phyloP scores from a whole-genome alignment of 2,797 vertebrate species.

The Erpetoichthys calabaricus region DNA sequence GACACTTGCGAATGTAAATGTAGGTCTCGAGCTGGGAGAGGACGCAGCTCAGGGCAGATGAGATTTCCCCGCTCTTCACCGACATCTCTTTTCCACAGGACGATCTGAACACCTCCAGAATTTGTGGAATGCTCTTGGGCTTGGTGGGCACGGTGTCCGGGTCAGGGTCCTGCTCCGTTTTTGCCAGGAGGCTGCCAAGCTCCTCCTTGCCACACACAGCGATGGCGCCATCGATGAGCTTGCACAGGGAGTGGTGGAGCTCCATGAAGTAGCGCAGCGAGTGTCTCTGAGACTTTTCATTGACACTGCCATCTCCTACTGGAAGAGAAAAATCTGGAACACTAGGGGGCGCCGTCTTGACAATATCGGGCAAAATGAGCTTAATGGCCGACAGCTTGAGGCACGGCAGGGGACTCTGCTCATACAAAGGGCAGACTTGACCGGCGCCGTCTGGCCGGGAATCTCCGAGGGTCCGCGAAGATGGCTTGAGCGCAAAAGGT shows the following conservation, averaged over 20 bases:
- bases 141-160: slow-evolving; percentile 30
- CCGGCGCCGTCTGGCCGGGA: too few relatives aligned
- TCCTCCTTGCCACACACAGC: slow-evolving; percentile 49
- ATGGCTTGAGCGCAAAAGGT: neutral
- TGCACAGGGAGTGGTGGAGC: slow-evolving; percentile 63
- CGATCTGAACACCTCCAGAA: slow-evolving; percentile 27
- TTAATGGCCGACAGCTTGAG: slow-evolving; percentile 42
- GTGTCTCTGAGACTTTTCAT: slow-evolving; percentile 8
- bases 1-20: slow-evolving; percentile 46
- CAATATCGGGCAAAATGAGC: slow-evolving; percentile 30
- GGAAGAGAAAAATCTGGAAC: neutral
- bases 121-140: slow-evolving; percentile 37
- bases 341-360: slow-evolving; percentile 11
- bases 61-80: slow-evolving; percentile 54
- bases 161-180: slow-evolving; percentile 20
- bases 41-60: slow-evolving; percentile 44
- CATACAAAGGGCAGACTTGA: too few relatives aligned
- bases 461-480: too few relatives aligned
- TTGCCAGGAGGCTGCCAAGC: slow-evolving; percentile 57
- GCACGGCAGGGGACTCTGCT: slow-evolving; percentile 39
- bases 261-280: slow-evolving; percentile 49
- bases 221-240: slow-evolving; percentile 48
- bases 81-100: slow-evolving; percentile 52
- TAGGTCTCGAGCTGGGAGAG: slow-evolving; percentile 61
- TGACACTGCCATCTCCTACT: slow-evolving; percentile 12